Percentiles rank a stretch among this genome's conserved stretches.
phyloP scores from a whole-genome alignment of 2,113 vertebrate species.

The Notothenia coriiceps region DNA sequence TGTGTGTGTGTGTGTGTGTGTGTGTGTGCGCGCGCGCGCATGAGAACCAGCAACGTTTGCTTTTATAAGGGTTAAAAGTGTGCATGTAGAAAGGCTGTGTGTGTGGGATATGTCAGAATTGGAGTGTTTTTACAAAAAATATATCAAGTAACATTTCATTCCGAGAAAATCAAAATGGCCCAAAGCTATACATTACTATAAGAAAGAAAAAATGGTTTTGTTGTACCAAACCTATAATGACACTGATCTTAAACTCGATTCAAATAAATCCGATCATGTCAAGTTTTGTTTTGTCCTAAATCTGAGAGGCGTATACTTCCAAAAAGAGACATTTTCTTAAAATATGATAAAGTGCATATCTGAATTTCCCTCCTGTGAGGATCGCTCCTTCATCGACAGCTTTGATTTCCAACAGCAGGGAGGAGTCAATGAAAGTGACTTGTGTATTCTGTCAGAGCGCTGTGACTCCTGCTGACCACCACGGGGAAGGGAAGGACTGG shows the following conservation, averaged over 20 bases:
- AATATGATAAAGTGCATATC: neutral
- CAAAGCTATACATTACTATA: neutral
- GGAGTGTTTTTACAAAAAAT: neutral
- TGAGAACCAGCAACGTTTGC: neutral
- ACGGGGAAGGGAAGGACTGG: conserved; percentile 24
- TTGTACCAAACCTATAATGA: neutral
- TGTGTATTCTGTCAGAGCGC: neutral
- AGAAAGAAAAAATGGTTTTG: neutral
- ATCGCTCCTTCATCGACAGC: conserved; percentile 29
- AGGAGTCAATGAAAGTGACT: conserved; percentile 6
- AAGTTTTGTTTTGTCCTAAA: conserved; percentile 10
- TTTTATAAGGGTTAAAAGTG: neutral
- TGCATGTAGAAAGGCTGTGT: conserved; percentile 3
- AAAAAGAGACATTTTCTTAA: conserved; percentile 5
- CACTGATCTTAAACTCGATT: neutral
- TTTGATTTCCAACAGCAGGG: conserved; percentile 12
- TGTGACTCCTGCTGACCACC: conserved; percentile 17
- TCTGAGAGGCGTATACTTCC: neutral
- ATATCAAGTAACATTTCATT: conserved; percentile 2
- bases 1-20: no score
- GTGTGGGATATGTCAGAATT: neutral
- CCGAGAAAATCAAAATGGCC: neutral
- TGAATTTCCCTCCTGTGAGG: conserved; percentile 20
- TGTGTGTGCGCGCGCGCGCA: no score
- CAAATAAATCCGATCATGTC: neutral